Conservation (phyloP, 2,888 invertebrate genomes). For the Diarsia mendica region DNA sequence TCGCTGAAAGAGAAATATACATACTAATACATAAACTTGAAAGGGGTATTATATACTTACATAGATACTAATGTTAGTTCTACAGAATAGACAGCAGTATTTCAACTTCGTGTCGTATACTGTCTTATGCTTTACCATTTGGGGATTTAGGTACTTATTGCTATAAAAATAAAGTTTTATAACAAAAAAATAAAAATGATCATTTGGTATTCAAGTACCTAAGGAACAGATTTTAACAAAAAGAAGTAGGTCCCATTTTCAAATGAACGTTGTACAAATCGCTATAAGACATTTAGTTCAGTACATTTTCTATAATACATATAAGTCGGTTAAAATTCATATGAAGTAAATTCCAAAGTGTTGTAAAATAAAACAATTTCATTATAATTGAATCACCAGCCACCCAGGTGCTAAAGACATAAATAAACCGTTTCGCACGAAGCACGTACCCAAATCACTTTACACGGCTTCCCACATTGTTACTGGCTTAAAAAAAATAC, state of each 20-base stretch:
- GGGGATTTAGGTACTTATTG: background rate
- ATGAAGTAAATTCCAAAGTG: background rate
- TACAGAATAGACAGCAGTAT: background rate
- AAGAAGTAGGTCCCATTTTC: too few species aligned
- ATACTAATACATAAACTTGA: constrained; percentile 54
- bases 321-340: background rate
- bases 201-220: background rate
- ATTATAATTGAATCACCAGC: constrained; percentile 2
- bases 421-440: constrained; percentile 9
- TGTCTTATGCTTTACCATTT: too few species aligned
- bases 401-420: constrained; percentile 10
- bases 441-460: constrained; percentile 6
- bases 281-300: background rate
- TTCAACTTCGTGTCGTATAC: background rate
- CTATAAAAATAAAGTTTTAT: background rate
- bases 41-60: background rate
- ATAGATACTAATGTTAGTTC: background rate
- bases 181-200: background rate
- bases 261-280: background rate
- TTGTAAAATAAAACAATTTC: constrained; percentile 9
- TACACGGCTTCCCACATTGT: constrained; percentile 25
- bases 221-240: background rate
- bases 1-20: constrained; percentile 75
- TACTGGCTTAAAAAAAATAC: constrained; percentile 38
- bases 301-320: background rate